Percentiles rank a stretch among this genome's conserved stretches.
Evolutionary conservation across 2,797 vertebrate species (phyloP).

Genomic region (Antennarius maculatus): DNA sequence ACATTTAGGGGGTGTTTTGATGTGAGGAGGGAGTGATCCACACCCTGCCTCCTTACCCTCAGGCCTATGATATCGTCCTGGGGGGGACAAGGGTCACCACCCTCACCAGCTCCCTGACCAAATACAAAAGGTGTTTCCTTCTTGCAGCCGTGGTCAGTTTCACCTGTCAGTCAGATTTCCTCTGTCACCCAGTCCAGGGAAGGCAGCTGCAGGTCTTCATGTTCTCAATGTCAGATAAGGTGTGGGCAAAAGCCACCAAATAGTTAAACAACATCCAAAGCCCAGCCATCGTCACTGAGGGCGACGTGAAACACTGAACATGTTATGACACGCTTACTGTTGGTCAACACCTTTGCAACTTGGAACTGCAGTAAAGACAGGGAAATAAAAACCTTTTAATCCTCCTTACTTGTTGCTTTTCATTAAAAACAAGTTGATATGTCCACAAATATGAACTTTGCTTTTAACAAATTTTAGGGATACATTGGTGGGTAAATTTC

Average conservation of each 20-base stretch:
- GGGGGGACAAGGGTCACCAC: conserved; percentile 57
- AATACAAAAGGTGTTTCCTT: conserved; percentile 75
- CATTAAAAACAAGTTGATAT: too few relatives aligned
- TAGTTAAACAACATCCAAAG: neutral
- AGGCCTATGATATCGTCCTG: conserved; percentile 48
- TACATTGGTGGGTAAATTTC: too few relatives aligned
- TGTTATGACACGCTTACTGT: too few relatives aligned
- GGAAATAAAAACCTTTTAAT: too few relatives aligned
- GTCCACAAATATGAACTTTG: too few relatives aligned
- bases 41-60: conserved; percentile 32
- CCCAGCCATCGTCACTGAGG: neutral
- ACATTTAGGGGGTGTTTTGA: conserved; percentile 26
- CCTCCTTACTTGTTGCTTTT: too few relatives aligned
- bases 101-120: conserved; percentile 56
- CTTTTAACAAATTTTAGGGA: too few relatives aligned
- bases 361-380: too few relatives aligned
- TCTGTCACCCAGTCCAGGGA: conserved; percentile 7
- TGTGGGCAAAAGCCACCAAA: neutral
- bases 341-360: too few relatives aligned
- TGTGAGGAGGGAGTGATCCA: conserved; percentile 40
- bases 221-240: neutral
- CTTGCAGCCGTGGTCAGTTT: conserved; percentile 71
- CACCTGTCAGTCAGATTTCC: conserved; percentile 77
- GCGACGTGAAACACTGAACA: too few relatives aligned
- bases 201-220: conserved; percentile 29